phyloP scores from a whole-genome alignment of 2,797 vertebrate genomes.

The Hyperoplus immaculatus region DNA sequence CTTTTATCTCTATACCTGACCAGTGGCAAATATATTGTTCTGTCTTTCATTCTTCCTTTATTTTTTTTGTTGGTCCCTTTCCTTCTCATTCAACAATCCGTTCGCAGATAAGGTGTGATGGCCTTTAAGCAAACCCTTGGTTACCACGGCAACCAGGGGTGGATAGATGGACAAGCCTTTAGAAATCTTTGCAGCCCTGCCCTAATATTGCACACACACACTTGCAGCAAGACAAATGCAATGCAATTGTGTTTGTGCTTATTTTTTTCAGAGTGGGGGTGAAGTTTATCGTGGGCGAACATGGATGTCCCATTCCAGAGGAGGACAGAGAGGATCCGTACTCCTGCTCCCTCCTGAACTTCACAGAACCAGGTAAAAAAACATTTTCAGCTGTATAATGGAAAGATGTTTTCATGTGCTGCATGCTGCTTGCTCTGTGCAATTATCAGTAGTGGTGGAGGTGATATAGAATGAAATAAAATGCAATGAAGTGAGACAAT shows the following conservation, averaged over 20 bases:
- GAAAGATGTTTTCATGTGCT: constrained; percentile 11
- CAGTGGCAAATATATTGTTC: constrained; percentile 59
- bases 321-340: constrained; percentile 96
- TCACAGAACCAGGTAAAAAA: constrained; percentile 90
- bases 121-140: constrained; percentile 75
- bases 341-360: constrained; percentile 94
- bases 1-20: constrained; percentile 67
- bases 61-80: constrained; percentile 57
- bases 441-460: constrained; percentile 17
- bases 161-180: constrained; percentile 68
- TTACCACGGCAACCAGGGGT: constrained; percentile 78
- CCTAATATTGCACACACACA: constrained; percentile 34
- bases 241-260: constrained; percentile 30
- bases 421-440: constrained; percentile 37
- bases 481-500: constrained; percentile 44
- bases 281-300: constrained; percentile 95
- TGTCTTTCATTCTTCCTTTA: constrained; percentile 52
- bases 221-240: constrained; percentile 9
- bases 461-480: constrained; percentile 40
- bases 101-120: constrained; percentile 71
- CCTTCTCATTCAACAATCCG: constrained; percentile 66
- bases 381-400: neutral
- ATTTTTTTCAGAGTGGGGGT: constrained; percentile 91
- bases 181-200: constrained; percentile 43
- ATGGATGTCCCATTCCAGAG: constrained; percentile 92